phyloP scores from a whole-genome alignment of 2,113 vertebrate species.

The Clarias gariepinus region DNA sequence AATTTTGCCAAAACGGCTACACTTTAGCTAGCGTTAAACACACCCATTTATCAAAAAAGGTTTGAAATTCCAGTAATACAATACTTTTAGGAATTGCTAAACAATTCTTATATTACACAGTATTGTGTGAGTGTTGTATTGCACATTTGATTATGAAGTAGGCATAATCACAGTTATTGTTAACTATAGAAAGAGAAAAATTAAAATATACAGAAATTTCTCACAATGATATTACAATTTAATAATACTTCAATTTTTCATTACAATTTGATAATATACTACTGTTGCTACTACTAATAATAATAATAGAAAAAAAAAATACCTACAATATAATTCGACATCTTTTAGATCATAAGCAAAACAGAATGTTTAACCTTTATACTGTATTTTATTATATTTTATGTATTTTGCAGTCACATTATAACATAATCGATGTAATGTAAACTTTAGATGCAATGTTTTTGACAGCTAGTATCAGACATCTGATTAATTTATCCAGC shows the following conservation, averaged over 20 bases:
- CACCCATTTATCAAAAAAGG: neutral
- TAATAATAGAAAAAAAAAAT: neutral
- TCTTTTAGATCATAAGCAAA: neutral
- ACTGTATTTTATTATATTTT: neutral
- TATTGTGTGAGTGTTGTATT: neutral
- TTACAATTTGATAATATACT: too few species aligned
- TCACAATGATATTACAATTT: neutral
- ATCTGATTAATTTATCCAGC: neutral
- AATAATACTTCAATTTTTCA: neutral
- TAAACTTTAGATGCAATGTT: neutral
- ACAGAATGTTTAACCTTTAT: neutral
- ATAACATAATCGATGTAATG: neutral
- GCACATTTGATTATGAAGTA: neutral
- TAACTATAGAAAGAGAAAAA: neutral
- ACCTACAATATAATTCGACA: neutral
- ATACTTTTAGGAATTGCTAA: neutral
- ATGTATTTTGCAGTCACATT: neutral
- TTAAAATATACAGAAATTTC: neutral
- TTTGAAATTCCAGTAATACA: neutral
- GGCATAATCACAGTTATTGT: neutral
- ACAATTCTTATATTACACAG: neutral
- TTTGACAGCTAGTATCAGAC: neutral
- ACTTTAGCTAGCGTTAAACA: neutral
- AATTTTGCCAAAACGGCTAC: neutral
- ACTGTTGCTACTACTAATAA: neutral